Conservation (phyloP, 2,888 invertebrate species). For the Pseudococcus jackbeardsleyi region DNA sequence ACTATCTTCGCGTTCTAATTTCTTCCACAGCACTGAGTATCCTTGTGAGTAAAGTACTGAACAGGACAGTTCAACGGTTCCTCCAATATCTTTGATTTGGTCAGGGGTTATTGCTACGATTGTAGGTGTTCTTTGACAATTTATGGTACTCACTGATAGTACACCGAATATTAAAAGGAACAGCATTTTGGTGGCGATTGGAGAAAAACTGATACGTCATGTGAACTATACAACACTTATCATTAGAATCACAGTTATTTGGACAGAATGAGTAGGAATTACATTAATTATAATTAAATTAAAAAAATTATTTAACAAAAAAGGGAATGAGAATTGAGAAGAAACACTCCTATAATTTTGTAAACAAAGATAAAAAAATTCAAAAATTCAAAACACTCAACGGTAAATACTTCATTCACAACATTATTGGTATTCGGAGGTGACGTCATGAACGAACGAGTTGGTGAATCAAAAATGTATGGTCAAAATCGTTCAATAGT, state of each 20-base stretch:
- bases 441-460: background rate
- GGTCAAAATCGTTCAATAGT: background rate
- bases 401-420: background rate
- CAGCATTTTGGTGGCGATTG: background rate
- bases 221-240: background rate
- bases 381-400: background rate
- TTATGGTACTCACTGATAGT: background rate
- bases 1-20: slow-evolving; percentile 74
- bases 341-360: background rate
- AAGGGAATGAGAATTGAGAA: too few relatives aligned
- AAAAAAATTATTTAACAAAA: too few relatives aligned
- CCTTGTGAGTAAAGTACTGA: slow-evolving; percentile 90
- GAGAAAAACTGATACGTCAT: background rate
- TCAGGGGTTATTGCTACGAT: slow-evolving; percentile 92
- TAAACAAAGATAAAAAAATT: too few relatives aligned
- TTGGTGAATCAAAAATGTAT: background rate
- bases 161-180: background rate
- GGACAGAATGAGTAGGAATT: background rate
- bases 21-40: slow-evolving; percentile 87
- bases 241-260: background rate
- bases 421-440: background rate
- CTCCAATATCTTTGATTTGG: slow-evolving; percentile 91
- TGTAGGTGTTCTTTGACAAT: slow-evolving; percentile 74
- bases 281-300: background rate
- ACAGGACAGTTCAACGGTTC: slow-evolving; percentile 87